Evolutionary conservation across 1,140 invertebrate species (phyloP).

Genomic region (Mamestra configurata): DNA sequence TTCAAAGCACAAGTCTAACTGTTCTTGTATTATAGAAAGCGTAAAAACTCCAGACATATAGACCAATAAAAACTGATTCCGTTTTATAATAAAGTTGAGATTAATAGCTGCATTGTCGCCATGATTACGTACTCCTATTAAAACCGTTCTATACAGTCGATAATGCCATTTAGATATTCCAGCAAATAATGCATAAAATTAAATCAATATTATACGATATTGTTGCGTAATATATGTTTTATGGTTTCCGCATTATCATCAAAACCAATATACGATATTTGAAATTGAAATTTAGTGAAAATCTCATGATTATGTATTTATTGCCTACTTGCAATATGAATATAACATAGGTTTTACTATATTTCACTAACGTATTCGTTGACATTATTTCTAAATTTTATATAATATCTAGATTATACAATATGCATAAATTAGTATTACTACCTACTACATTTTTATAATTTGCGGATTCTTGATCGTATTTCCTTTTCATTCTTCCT

Average conservation of each 20-base stretch:
- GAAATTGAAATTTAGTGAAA: constrained; percentile 43
- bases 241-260: constrained; percentile 30
- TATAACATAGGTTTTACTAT: background rate
- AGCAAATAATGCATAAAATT: background rate
- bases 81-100: constrained; percentile 36
- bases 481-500: no score
- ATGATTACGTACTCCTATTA: constrained; percentile 22
- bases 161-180: constrained; percentile 38
- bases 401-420: background rate
- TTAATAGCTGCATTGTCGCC: constrained; percentile 44
- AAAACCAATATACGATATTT: constrained; percentile 20
- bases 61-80: constrained; percentile 42
- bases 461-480: no score
- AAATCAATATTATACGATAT: background rate
- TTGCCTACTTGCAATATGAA: constrained; percentile 33
- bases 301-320: background rate
- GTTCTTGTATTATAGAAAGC: constrained; percentile 38
- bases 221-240: constrained; percentile 29
- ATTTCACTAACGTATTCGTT: background rate
- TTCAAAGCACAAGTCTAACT: background rate
- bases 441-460: no score
- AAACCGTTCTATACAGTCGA: constrained; percentile 5
- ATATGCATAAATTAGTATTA: no score
- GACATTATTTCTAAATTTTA: background rate
- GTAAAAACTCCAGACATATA: constrained; percentile 33